Conservation (phyloP, 1,140 invertebrate genomes). For the Drosophila hydei region DNA sequence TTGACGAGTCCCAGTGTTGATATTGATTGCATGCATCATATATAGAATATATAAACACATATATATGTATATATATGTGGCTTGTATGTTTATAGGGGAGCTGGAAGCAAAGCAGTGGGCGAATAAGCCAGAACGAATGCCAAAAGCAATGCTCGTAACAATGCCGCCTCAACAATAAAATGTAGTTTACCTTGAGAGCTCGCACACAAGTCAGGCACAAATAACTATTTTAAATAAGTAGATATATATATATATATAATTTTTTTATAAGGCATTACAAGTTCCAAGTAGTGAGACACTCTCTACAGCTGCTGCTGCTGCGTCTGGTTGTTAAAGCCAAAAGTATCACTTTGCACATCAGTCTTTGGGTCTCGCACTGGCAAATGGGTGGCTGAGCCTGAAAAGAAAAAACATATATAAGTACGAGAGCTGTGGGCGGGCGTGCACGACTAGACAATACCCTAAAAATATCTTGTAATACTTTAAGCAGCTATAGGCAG, state of each 20-base stretch:
- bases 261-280: slow-evolving; percentile 80
- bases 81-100: slow-evolving; percentile 18
- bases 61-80: slow-evolving; percentile 13
- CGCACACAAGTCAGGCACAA: slow-evolving; percentile 36
- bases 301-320: slow-evolving; percentile 8
- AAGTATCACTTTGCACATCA: slow-evolving; percentile 68
- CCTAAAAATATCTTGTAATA: too few relatives aligned
- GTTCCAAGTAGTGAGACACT: slow-evolving; percentile 24
- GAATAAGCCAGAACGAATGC: slow-evolving; percentile 78
- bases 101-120: slow-evolving; percentile 43
- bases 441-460: neutral
- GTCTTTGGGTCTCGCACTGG: slow-evolving; percentile 11
- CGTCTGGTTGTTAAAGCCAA: slow-evolving; percentile 25
- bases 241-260: slow-evolving; percentile 43
- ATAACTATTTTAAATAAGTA: slow-evolving; percentile 80
- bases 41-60: slow-evolving; percentile 8
- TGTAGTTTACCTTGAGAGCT: slow-evolving; percentile 80
- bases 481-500: too few relatives aligned
- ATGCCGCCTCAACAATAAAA: slow-evolving; percentile 81
- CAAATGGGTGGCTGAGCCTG: slow-evolving; percentile 12
- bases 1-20: slow-evolving; percentile 30
- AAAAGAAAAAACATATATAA: neutral
- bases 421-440: neutral
- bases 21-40: slow-evolving; percentile 33
- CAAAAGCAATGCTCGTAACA: slow-evolving; percentile 78